Conservation (phyloP, 2,888 invertebrate species). For the Spilosoma lubricipeda region DNA sequence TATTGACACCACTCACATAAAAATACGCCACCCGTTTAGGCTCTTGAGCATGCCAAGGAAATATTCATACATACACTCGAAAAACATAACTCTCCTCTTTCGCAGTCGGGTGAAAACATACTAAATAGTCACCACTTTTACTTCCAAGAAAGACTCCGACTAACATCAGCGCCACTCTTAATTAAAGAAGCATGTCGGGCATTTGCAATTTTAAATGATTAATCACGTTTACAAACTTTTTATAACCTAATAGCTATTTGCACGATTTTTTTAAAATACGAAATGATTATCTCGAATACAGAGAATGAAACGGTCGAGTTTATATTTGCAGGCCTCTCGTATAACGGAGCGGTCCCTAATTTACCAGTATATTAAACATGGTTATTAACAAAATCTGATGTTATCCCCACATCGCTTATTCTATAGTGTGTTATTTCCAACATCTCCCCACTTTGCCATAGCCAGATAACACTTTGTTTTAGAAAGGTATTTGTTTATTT, state of each 20-base stretch:
- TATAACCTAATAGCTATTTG: background rate
- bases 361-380: conserved; percentile 8
- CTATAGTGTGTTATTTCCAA: background rate
- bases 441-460: background rate
- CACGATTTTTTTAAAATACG: background rate
- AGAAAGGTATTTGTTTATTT: background rate
- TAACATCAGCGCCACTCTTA: background rate
- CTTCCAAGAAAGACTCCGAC: background rate
- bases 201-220: background rate
- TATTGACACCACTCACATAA: too few relatives aligned
- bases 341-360: background rate
- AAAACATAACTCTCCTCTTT: too few relatives aligned
- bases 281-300: background rate
- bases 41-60: too few relatives aligned
- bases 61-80: too few relatives aligned
- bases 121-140: too few relatives aligned
- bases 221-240: background rate
- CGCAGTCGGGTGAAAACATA: too few relatives aligned
- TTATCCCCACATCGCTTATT: background rate
- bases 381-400: conserved; percentile 11
- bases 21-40: too few relatives aligned
- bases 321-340: conserved; percentile 3
- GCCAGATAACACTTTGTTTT: background rate
- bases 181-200: background rate
- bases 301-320: background rate